Evolutionary conservation across 2,113 vertebrate species (phyloP).

Genomic region (Pongo pygmaeus): DNA sequence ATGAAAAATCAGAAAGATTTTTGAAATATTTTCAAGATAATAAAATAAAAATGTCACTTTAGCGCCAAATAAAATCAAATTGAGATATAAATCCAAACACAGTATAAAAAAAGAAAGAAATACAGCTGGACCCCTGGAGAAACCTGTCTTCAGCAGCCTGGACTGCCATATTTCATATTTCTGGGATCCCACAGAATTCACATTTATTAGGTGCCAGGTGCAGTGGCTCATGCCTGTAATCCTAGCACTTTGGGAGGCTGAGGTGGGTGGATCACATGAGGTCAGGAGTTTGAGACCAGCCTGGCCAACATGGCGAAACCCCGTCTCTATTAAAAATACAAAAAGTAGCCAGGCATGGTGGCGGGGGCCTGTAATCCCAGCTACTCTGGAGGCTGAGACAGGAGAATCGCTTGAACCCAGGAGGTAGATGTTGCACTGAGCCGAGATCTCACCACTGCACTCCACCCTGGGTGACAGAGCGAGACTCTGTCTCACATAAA

Average conservation of each 20-base stretch:
- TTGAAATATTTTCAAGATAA: constrained; percentile 5
- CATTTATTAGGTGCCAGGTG: neutral
- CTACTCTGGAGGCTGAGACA: neutral
- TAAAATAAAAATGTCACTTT: neutral
- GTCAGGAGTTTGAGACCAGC: neutral
- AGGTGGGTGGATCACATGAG: neutral
- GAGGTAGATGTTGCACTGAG: neutral
- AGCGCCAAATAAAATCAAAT: neutral
- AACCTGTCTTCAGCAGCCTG: neutral
- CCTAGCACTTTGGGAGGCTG: neutral
- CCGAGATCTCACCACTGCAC: neutral
- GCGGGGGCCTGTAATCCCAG: neutral
- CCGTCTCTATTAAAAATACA: neutral
- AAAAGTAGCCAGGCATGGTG: neutral
- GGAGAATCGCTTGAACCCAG: neutral
- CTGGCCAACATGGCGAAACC: neutral
- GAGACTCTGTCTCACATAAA: neutral
- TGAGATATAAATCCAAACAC: neutral
- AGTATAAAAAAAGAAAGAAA: neutral
- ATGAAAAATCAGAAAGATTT: neutral
- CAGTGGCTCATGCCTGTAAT: neutral
- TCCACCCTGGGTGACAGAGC: neutral
- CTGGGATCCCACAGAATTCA: neutral
- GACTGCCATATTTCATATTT: neutral
- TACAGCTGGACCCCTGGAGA: neutral